Evolutionary conservation across 2,797 vertebrate species (phyloP).

Genomic region (Lagorchestes hirsutus): DNA sequence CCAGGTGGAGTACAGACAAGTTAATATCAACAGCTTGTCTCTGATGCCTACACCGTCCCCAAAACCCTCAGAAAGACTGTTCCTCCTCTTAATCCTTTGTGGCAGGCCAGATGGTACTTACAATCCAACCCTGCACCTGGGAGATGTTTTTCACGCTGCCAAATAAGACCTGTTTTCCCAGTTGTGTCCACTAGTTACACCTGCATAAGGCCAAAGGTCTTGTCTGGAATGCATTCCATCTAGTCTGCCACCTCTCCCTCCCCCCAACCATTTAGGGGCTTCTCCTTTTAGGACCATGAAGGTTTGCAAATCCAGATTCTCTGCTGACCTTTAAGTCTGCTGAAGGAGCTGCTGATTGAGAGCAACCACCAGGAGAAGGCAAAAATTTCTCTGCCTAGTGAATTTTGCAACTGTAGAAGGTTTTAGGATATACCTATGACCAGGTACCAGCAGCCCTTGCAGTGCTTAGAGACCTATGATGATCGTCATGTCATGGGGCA

Average conservation of each 20-base stretch:
- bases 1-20: slow-evolving; percentile 68
- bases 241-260: neutral
- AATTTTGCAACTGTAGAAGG: neutral
- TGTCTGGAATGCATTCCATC: slow-evolving; percentile 4
- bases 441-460: neutral
- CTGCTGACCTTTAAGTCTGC: neutral
- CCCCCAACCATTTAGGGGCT: neutral
- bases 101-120: slow-evolving; percentile 80
- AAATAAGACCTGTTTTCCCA: slow-evolving; percentile 64
- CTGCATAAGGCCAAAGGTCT: slow-evolving; percentile 36
- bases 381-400: neutral
- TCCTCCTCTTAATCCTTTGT: slow-evolving; percentile 73
- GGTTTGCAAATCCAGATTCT: neutral
- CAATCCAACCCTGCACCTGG: slow-evolving; percentile 72
- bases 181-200: slow-evolving; percentile 58
- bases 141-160: slow-evolving; percentile 73
- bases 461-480: neutral
- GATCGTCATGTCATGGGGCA: neutral
- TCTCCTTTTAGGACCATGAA: neutral
- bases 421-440: neutral
- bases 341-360: neutral
- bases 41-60: slow-evolving; percentile 41
- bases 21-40: slow-evolving; percentile 67
- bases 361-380: neutral
- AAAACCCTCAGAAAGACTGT: slow-evolving; percentile 58